Base-by-base conservation (phyloP, 2,888 invertebrate species). In the Caenorhabditis afra region DNA sequence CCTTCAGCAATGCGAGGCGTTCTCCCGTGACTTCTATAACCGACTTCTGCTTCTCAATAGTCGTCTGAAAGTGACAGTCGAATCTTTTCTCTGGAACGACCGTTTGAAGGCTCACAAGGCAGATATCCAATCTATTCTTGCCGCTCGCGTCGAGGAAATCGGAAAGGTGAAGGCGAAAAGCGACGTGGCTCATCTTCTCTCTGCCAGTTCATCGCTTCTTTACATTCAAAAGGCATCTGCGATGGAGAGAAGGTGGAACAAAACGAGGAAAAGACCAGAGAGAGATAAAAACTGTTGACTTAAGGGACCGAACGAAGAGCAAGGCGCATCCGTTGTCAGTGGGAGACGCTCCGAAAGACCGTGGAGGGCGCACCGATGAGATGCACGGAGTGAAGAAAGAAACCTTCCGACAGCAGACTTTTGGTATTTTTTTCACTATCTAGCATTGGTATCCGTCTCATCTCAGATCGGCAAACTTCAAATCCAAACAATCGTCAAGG, bases 61-160 rank as follows among this genome's bases (percentile, higher is more conserved):
- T 61, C 93, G 98, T 58, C 91, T 98, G 41, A 97, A 98, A 91
- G 96, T 97, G 76, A 99, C 98, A 0, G 94, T 98, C 87, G 95
- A 96, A 91, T 97, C 97, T 65, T 99, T 98, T 91, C 94, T 91
- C 81, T 93, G 92, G 92, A 82, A 59, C 39, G 87, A 86, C 58
- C 78, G 85, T 12, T 65, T 87, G 10, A 71, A 80, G 16, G 49
- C 80, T 12, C 73, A 82, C 50, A 81, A 84, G 62, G 70, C 59
- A 10, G 67, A 84, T 16, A 86, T 87, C 59, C 71, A 83, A 57
- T 59, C 68, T 3, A 74, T 77, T 22, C 73, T 81, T 4, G 47
- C 74, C 1, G 29, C 65, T 10, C 62, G 79, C 41, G 64, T 82
- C 4, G 76, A 78, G n/a, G 66, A 55, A 16, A 55, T 83, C 3